Percentiles rank a stretch among this genome's conserved stretches.
Evolutionary conservation across 2,113 vertebrate genomes (phyloP).

Genomic region (Furnarius figulus): DNA sequence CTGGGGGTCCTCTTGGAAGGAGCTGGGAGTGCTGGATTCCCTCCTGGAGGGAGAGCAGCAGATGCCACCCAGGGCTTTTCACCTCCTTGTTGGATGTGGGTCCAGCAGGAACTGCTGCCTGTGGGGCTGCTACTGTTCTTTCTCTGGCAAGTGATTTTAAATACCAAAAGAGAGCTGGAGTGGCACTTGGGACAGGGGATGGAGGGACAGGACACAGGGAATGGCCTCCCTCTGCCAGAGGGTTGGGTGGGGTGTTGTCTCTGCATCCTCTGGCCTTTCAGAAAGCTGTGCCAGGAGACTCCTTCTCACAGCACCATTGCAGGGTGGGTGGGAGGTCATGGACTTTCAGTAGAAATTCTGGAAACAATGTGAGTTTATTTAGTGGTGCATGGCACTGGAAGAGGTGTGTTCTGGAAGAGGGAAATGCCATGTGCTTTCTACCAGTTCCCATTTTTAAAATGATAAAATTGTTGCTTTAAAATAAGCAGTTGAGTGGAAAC

Average conservation of each 20-base stretch:
- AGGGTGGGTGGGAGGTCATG: fast-evolving
- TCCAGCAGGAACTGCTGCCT: neutral
- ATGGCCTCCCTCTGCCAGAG: neutral
- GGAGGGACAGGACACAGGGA: neutral
- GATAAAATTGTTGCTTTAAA: neutral
- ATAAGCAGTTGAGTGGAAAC: neutral
- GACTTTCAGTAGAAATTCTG: neutral
- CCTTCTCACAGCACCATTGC: fast-evolving
- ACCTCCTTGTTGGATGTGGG: neutral
- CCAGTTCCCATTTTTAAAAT: neutral
- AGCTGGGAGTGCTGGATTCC: neutral
- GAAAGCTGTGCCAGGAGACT: neutral
- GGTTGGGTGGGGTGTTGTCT: too few relatives aligned
- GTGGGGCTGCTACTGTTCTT: fast-evolving
- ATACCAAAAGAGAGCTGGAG: neutral
- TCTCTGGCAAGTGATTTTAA: neutral
- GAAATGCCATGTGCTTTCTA: neutral
- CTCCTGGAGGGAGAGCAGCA: neutral
- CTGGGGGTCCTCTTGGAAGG: neutral
- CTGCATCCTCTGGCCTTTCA: neutral
- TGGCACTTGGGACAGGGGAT: too few relatives aligned
- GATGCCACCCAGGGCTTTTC: neutral
- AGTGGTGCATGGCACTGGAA: too few relatives aligned
- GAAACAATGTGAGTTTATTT: neutral
- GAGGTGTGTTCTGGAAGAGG: fast-evolving